Evolutionary conservation across 1,140 invertebrate genomes (phyloP), one percentile per base, ranked within the genome.

Genomic region (Macrobrachium rosenbergii): DNA sequence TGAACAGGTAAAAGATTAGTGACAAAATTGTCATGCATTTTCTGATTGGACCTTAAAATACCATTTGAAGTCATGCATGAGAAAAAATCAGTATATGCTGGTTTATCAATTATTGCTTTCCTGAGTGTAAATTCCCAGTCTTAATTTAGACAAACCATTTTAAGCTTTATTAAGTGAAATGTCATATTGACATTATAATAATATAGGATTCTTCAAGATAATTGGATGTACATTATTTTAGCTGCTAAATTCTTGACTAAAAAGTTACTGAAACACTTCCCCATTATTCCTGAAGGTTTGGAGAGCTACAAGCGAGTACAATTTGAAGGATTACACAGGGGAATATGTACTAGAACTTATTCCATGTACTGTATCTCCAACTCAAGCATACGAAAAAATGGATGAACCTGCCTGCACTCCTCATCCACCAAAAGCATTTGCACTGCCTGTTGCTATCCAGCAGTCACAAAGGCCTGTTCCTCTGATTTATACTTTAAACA

Each of bases 381-480:
- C 90, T 2, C 91, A 92, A 89, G 84, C 89, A 10, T 92, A 90
- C 82, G 88, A 88, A n/a, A 81, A 85, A 79, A 72, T 90, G 17
- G 85, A 89, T 60, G 81, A 90, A 63, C 87, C 90, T 64, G 91
- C 91, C 6, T 93, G 92, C 89, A 91, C 90, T 77, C 91, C 91
- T 23, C 90, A 92, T 59, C 75, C 91, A 28, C 91, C 91, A 63
- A 89, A 92, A 73, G 91, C 91, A 64, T 93, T 93, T 89, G 89
- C 91, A 72, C 90, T 93, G n/a, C 92, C 92, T 0, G 91, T 93
- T 69, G 90, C 91, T n/a, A 93, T 93, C 89, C 92, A 93, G 87
- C 92, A 93, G 88, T 91, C 92, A 17, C 92, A 92, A 81, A 90
- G 92, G 7, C 93, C 93, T 14, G 92, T 92, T 2, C 93, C 93